Percentiles rank a stretch among this genome's conserved stretches.
phyloP scores from a whole-genome alignment of 2,888 invertebrate species.

The Parelbella ahira region DNA sequence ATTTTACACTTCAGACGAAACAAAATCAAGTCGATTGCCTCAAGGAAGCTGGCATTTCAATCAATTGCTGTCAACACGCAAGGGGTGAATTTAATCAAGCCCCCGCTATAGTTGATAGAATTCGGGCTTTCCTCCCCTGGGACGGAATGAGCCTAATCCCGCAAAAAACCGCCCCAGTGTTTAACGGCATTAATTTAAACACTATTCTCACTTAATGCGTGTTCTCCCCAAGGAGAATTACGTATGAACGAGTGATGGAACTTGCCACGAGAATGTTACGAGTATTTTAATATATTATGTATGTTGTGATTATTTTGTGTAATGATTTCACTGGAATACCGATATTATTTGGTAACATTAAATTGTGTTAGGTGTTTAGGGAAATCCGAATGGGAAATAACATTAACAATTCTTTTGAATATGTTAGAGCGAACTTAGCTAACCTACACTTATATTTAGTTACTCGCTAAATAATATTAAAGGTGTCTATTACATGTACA shows the following conservation, averaged over 20 bases:
- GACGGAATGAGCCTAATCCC: constrained; percentile 58
- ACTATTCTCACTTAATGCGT: constrained; percentile 59
- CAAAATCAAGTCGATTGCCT: constrained; percentile 38
- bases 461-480: no score
- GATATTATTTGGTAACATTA: no score
- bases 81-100: constrained; percentile 76
- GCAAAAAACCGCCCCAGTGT: constrained; percentile 62
- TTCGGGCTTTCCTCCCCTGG: constrained; percentile 64
- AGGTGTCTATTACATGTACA: no score
- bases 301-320: no score
- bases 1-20: constrained; percentile 23
- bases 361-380: no score
- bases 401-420: no score
- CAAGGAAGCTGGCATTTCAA: constrained; percentile 56
- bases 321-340: no score
- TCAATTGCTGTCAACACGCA: constrained; percentile 75
- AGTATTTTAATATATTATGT: no score
- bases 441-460: no score
- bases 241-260: constrained; percentile 12
- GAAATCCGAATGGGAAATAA: no score
- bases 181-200: constrained; percentile 69
- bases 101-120: constrained; percentile 65
- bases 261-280: no score
- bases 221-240: constrained; percentile 21
- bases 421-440: no score